Conservation (phyloP, 2,797 vertebrate genomes). For the Dendrocincla tyrannina region DNA sequence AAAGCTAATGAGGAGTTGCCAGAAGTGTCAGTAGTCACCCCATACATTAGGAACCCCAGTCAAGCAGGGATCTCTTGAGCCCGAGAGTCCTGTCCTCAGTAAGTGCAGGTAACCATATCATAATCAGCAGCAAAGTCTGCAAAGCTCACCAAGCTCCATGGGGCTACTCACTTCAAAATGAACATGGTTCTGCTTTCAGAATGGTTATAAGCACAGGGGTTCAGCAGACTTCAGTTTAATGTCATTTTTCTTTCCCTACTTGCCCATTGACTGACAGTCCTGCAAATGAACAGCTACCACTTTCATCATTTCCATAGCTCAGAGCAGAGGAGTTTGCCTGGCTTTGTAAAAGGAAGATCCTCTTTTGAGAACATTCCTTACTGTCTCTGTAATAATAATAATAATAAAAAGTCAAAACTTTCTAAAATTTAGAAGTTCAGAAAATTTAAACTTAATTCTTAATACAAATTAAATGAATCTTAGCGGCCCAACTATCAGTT, state of each 20-base stretch:
- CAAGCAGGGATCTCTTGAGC: neutral
- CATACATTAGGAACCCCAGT: neutral
- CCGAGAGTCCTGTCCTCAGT: neutral
- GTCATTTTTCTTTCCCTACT: neutral
- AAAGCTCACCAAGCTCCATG: neutral
- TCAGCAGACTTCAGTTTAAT: neutral
- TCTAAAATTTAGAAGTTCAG: neutral
- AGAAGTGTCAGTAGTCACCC: neutral
- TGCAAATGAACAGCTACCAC: neutral
- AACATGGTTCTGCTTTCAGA: neutral
- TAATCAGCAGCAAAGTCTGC: neutral
- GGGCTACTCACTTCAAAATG: neutral
- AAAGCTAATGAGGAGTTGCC: neutral
- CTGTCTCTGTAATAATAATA: neutral
- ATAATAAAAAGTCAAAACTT: neutral
- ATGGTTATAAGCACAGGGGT: neutral
- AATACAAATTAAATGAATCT: slow-evolving; percentile 22
- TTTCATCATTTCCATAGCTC: neutral
- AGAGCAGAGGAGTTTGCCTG: neutral
- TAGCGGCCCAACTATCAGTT: neutral
- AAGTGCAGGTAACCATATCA: neutral
- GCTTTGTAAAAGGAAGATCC: neutral
- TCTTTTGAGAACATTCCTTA: neutral
- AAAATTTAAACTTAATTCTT: slow-evolving; percentile 38
- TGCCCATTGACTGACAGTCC: neutral